Base-by-base conservation (phyloP, 2,888 invertebrate species). In the Tenthredo mesomela region DNA sequence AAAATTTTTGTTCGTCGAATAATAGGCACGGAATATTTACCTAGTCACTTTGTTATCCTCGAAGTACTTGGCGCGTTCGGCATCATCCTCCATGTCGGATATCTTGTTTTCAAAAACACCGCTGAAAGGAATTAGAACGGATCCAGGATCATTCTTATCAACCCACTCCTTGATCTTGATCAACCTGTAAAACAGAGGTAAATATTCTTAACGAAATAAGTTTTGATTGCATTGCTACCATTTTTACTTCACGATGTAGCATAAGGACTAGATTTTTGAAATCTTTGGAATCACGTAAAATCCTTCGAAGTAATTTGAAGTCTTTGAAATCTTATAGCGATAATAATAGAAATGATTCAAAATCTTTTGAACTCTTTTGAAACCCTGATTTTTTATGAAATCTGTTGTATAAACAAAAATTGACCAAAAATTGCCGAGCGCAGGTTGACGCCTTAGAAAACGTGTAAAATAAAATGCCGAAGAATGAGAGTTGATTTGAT, bases 151-250 rank as follows among this genome's bases (percentile, higher is more conserved):
- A 92, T 99, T 96, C 92, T 97, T 97, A 93, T 99, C 99, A 88
- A 99, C 97, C 99, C 99, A 99, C 93, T 99, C 99, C 93, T 99
- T 99, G 91, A 99, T 97, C 94, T 99, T 99, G 78, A 97, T 95
- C 91, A 99, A 95, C 98, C 98, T 98, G 91, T 61, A 87, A 10
- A 77, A 73, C 21, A 25, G 43, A 15, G 25, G 7, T 25, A 61
- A 29, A 61, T 71, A 75, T 33, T 33, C 33, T 67, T 0, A 12
- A 6, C 5, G 33, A 33, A 84, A 47, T 50, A 77, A 67, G 47
- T 29, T 73, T 61, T 73, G 37, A 58, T 84, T 77, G 50, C 67
- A 84, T 54, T 61, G 67, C 25, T 54, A n/a, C 7, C 18, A 70
- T 70, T 33, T 29, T 15, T 37, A n/a, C 21, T 25, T 6, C n/a